Evolutionary conservation across 2,113 vertebrate species (phyloP).

Genomic region (Suncus etruscus): DNA sequence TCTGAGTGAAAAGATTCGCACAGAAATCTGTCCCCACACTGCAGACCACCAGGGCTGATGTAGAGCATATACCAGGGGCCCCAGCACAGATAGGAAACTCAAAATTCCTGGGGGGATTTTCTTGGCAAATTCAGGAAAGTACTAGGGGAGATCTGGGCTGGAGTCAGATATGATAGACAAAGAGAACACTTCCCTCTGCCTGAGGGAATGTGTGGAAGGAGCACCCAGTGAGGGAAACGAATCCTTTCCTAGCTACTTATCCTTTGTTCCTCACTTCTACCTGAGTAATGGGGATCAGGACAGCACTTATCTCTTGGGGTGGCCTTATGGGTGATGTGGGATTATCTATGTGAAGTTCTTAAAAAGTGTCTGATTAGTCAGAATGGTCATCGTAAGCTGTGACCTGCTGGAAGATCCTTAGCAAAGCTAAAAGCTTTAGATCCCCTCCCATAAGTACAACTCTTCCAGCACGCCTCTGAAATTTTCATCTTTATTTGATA

Average conservation of each 20-base stretch:
- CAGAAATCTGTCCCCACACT: conserved; percentile 58
- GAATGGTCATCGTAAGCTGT: not conserved
- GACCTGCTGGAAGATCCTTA: conserved; percentile 1
- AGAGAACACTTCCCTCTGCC: conserved; percentile 21
- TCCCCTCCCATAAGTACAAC: not conserved
- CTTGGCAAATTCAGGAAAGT: conserved; percentile 50
- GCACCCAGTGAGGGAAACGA: not conserved
- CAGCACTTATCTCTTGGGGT: not conserved
- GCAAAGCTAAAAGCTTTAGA: not conserved
- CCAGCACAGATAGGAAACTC: not conserved
- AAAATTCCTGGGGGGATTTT: not conserved
- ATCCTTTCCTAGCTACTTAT: conserved; percentile 58
- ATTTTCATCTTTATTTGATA: conserved; percentile 61
- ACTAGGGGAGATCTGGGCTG: not conserved
- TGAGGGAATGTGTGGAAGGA: not conserved
- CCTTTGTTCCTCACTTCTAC: conserved; percentile 11
- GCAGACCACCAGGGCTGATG: conserved; percentile 69
- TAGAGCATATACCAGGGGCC: not conserved
- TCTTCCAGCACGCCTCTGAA: not conserved
- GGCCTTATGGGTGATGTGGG: not conserved
- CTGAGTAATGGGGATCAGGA: not conserved
- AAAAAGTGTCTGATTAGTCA: not conserved
- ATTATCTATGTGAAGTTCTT: not conserved
- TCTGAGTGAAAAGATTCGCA: conserved; percentile 41
- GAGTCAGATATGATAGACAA: not conserved